A percentile compares a stretch with the other conserved stretches of the same genome.
phyloP scores from a whole-genome alignment of 2,888 invertebrate genomes.

The Brenthis daphne region DNA sequence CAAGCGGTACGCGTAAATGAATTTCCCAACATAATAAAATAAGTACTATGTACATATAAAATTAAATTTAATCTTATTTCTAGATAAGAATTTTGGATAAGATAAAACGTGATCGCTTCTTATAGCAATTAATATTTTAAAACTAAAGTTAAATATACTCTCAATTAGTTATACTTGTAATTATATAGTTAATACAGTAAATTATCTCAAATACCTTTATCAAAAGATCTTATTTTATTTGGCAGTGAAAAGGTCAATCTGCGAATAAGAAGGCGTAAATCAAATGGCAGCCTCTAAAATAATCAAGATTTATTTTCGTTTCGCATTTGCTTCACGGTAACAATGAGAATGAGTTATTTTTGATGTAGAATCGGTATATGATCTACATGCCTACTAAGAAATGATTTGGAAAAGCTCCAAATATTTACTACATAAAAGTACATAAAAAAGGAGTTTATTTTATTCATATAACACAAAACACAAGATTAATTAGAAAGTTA shows the following conservation, averaged over 20 bases:
- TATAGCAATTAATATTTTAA: neutral
- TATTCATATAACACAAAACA: neutral
- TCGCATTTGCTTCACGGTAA: conserved; percentile 26
- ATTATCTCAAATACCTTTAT: conserved; percentile 25
- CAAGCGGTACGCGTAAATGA: no score
- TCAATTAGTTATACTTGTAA: neutral
- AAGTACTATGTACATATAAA: no score
- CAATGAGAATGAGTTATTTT: conserved; percentile 28
- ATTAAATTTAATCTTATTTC: no score
- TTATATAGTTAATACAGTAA: conserved; percentile 12
- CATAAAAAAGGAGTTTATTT: neutral
- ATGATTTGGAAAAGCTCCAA: conserved; percentile 37
- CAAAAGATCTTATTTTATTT: conserved; percentile 34
- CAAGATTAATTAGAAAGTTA: neutral
- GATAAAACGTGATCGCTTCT: no score
- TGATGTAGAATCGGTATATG: conserved; percentile 23
- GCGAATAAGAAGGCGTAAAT: conserved; percentile 26
- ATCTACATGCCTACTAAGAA: conserved; percentile 26
- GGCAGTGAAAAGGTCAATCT: conserved; percentile 33
- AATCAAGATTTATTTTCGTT: conserved; percentile 33
- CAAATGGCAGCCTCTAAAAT: conserved; percentile 20
- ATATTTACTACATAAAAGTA: conserved; percentile 12
- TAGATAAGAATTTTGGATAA: no score
- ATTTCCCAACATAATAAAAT: no score
- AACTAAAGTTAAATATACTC: neutral